phyloP scores from a whole-genome alignment of 2,888 invertebrate species.

The Suillia variegata region DNA sequence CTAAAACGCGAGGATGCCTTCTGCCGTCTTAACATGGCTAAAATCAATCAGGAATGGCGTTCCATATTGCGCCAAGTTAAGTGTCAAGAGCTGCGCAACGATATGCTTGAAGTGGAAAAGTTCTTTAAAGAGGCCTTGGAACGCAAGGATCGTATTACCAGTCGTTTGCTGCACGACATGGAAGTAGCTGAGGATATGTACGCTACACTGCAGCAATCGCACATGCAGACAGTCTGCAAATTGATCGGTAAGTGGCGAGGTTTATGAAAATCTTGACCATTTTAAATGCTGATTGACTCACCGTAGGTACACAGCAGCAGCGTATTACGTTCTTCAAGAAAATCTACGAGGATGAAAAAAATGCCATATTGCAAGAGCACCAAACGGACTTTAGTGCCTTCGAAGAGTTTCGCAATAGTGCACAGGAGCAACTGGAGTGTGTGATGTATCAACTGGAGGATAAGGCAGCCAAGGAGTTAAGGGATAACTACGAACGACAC shows the following conservation, averaged over 20 bases:
- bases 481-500: conserved; percentile 61
- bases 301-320: conserved; percentile 65
- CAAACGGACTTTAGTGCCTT: conserved; percentile 65
- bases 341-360: conserved; percentile 66
- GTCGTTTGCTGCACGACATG: conserved; percentile 69
- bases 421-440: conserved; percentile 66
- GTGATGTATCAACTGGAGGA: conserved; percentile 67
- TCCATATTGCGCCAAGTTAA: conserved; percentile 76
- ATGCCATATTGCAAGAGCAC: conserved; percentile 64
- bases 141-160: conserved; percentile 72
- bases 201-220: conserved; percentile 72
- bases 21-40: conserved; percentile 78
- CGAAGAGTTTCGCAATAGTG: conserved; percentile 63
- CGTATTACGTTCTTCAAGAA: conserved; percentile 66
- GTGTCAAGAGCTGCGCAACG: conserved; percentile 73
- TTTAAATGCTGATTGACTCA: not conserved
- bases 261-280: no score
- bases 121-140: conserved; percentile 64
- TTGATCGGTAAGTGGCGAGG: conserved; percentile 66
- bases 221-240: conserved; percentile 72
- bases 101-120: conserved; percentile 67
- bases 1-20: conserved; percentile 80
- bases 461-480: conserved; percentile 52
- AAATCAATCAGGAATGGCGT: conserved; percentile 86
- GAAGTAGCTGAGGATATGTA: conserved; percentile 78